Percentiles rank a stretch among this genome's conserved stretches.
Conservation (phyloP, 2,113 vertebrate species). For the Microcebus jonahi region DNA sequence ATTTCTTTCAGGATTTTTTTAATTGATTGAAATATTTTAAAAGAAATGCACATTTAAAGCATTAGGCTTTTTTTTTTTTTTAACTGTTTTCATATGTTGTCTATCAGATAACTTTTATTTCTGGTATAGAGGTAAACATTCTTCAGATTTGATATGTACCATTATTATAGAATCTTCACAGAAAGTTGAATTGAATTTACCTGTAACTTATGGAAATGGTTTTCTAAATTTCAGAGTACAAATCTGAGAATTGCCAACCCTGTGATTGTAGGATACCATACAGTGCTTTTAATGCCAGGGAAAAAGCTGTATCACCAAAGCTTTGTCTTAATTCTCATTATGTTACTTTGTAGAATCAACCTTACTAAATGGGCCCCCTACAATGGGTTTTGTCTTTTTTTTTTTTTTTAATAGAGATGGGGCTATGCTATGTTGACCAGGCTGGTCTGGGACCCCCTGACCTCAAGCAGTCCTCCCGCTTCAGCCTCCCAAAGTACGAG, state of each 20-base stretch:
- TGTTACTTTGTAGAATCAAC: neutral
- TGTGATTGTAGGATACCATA: neutral
- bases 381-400: neutral
- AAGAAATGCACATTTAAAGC: neutral
- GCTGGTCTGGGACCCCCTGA: too few relatives aligned
- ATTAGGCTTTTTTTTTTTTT: neutral
- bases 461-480: too few relatives aligned
- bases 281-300: neutral
- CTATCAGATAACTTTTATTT: constrained; percentile 21
- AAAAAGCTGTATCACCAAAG: neutral
- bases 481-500: too few relatives aligned
- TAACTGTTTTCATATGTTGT: constrained; percentile 25
- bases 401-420: neutral
- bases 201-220: fast-evolving
- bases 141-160: neutral
- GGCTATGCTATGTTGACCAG: too few relatives aligned
- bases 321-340: neutral
- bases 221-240: neutral
- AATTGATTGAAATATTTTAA: neutral
- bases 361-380: neutral
- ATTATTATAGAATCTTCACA: neutral
- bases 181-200: neutral
- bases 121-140: neutral
- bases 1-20: constrained; percentile 49
- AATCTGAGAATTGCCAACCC: neutral